phyloP scores from a whole-genome alignment of 2,888 invertebrate species.

The Nephrotoma flavescens region DNA sequence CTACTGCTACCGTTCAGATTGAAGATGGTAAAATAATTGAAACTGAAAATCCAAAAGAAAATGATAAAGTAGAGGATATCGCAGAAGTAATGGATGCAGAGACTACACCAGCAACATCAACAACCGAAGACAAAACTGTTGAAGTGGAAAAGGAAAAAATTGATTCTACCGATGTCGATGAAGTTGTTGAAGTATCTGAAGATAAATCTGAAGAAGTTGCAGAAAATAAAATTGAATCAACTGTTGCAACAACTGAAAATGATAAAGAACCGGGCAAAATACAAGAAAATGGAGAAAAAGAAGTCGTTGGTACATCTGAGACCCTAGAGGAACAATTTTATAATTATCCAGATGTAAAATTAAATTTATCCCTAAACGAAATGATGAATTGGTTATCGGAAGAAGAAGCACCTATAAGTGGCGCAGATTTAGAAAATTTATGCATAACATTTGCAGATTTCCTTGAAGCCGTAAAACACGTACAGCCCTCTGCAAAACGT shows the following conservation, averaged over 20 bases:
- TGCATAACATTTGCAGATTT: slow-evolving; percentile 65
- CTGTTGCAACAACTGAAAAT: slow-evolving; percentile 15
- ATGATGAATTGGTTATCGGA: slow-evolving; percentile 51
- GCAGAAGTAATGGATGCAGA: slow-evolving; percentile 15
- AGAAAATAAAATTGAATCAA: neutral
- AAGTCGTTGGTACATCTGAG: neutral
- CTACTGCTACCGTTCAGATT: neutral
- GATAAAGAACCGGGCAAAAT: slow-evolving; percentile 14
- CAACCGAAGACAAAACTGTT: slow-evolving; percentile 6
- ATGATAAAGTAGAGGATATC: slow-evolving; percentile 16
- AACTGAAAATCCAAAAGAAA: slow-evolving; percentile 9
- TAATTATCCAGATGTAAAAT: neutral
- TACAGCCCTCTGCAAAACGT: slow-evolving; percentile 86
- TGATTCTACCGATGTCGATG: slow-evolving; percentile 32
- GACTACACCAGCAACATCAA: slow-evolving; percentile 4
- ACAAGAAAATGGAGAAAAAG: slow-evolving; percentile 8
- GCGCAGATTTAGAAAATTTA: slow-evolving; percentile 46
- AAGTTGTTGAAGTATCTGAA: slow-evolving; percentile 22
- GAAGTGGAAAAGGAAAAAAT: slow-evolving; percentile 9
- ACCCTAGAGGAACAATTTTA: neutral
- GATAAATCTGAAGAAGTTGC: slow-evolving; percentile 14
- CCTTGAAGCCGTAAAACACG: slow-evolving; percentile 56
- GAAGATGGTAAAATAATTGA: slow-evolving; percentile 14
- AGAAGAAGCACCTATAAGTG: slow-evolving; percentile 42
- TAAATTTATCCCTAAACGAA: slow-evolving; percentile 33